Conservation (phyloP, 2,797 vertebrate genomes). For the Paratrypauchen microcephalus region DNA sequence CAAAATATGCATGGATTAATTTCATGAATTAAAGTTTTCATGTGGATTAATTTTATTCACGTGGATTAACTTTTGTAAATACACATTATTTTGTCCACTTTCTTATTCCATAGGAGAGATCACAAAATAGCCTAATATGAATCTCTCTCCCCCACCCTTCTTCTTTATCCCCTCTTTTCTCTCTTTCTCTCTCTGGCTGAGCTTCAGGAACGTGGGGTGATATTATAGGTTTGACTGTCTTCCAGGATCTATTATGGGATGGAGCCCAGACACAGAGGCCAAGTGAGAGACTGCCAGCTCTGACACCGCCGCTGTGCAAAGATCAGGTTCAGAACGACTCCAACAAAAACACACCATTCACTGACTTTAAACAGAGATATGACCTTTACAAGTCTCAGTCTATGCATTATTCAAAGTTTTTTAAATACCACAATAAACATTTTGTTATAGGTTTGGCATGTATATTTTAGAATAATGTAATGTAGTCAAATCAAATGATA, state of each 20-base stretch:
- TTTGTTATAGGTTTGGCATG: background rate
- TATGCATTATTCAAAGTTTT: background rate
- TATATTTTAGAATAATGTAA: too few species aligned
- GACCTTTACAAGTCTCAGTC: background rate
- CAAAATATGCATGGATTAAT: too few species aligned
- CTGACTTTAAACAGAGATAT: background rate
- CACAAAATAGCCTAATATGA: too few species aligned
- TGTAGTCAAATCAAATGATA: too few species aligned
- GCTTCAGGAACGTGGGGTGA: conserved; percentile 33
- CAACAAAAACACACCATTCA: conserved; percentile 1
- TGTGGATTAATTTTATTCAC: too few species aligned
- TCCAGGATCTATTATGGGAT: conserved; percentile 41
- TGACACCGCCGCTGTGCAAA: conserved; percentile 14
- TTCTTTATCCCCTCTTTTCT: background rate
- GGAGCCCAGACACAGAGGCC: conserved; percentile 33
- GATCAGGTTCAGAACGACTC: conserved; percentile 12
- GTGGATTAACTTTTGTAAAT: too few species aligned
- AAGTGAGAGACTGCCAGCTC: conserved; percentile 35
- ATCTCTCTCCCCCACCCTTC: too few species aligned
- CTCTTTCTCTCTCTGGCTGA: conserved; percentile 31
- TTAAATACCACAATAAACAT: background rate
- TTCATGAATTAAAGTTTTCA: too few species aligned
- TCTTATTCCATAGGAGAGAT: too few species aligned
- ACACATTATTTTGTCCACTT: too few species aligned
- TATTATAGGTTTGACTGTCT: conserved; percentile 41